Base-by-base conservation (phyloP, 2,113 vertebrate genomes). In the Scophthalmus maximus region DNA sequence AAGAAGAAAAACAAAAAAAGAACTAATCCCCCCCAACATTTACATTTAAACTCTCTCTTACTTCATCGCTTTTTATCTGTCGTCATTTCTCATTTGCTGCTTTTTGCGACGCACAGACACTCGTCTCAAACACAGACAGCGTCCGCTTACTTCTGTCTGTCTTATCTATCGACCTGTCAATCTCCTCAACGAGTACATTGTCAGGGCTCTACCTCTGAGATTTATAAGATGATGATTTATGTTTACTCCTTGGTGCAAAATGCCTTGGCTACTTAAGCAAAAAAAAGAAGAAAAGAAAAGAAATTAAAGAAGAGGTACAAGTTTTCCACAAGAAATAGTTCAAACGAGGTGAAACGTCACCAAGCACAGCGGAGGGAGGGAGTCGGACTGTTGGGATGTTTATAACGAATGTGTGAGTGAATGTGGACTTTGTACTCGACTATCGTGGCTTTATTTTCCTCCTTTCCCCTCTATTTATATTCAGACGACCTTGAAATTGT, bases 121-220 rank as follows among this genome's bases (percentile, higher is more conserved):
- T n/a, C 42, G 46, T 78, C 78, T 81, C 66, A 65, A 74, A 72
- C 58, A 23, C 81, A 55, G 73, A 70, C 84, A 46, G 76, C 47
- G 67, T 73, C 56, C 26, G 66, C 81, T 85, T 80, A 75, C 73
- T 76, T 61, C 77, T 66, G 72, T 87, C 81, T 82, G 83, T 83
- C 78, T 82, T 73, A 64, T 85, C 61, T 85, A 66, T 92, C 76
- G 47, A 71, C 85, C 85, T 89, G 87, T 87, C 77, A 85, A 59
- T 84, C 76, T 83, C 71, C 75, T 82, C 73, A 51, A 72, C 57
- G 81, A 87, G 85, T 63, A 69, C 62, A 70, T 74, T 85, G 88
- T 88, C 89, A 86, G 90, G 91, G 85, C 83, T 92, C 93, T 94
- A 94, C 93, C 93, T 94, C 93, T 92, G 82, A 88, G 68, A 86